Conservation (phyloP, 2,888 invertebrate species). For the Sarcophaga carnaria region DNA sequence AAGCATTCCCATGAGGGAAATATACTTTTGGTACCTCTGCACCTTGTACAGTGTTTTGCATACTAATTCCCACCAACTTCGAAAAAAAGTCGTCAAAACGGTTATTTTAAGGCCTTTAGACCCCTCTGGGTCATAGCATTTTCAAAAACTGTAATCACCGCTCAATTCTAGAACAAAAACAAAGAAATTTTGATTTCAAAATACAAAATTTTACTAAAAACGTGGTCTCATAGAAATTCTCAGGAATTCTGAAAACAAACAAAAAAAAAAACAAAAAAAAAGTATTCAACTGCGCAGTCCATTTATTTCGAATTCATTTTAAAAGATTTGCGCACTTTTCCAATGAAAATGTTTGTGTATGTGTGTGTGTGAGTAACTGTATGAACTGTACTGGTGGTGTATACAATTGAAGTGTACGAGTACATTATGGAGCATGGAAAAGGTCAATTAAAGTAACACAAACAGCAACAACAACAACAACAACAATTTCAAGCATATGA, state of each 20-base stretch:
- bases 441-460: slow-evolving; percentile 51
- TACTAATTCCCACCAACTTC: too few species aligned
- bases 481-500: neutral
- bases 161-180: too few species aligned
- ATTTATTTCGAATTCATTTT: neutral
- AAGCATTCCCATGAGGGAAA: too few species aligned
- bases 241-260: slow-evolving; percentile 38
- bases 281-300: slow-evolving; percentile 38
- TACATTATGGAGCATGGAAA: slow-evolving; percentile 57
- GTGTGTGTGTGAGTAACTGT: slow-evolving; percentile 20
- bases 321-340: slow-evolving; percentile 68
- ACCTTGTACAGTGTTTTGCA: too few species aligned
- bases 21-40: too few species aligned
- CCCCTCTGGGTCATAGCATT: too few species aligned
- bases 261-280: slow-evolving; percentile 22
- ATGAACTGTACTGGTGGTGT: neutral
- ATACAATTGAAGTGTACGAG: slow-evolving; percentile 1
- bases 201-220: neutral
- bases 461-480: slow-evolving; percentile 24
- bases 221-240: slow-evolving; percentile 44
- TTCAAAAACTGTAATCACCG: too few species aligned
- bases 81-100: too few species aligned
- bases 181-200: neutral
- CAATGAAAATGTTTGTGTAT: slow-evolving; percentile 51
- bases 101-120: too few species aligned